Percentiles rank a stretch among this genome's conserved stretches.
These are phyloP conservation scores for Hydrozoanthus gracilis DNA, from an alignment of 92 coral and sea anemone species.

Conservation along the genomic window DNA sequence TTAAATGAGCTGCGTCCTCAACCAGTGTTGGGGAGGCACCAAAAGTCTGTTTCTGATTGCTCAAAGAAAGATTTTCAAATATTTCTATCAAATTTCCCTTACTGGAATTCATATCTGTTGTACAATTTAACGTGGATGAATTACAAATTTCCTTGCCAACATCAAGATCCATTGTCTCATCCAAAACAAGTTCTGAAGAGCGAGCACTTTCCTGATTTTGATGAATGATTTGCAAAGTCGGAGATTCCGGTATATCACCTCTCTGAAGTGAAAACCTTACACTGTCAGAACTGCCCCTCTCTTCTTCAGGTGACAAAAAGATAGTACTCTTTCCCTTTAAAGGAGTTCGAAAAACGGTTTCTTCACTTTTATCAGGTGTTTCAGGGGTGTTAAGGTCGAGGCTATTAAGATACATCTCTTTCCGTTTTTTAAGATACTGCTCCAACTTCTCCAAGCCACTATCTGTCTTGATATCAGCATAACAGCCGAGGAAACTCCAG, in stretches of 20 bases:
- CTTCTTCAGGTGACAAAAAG: slow-evolving; percentile 19
- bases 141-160: not conserved
- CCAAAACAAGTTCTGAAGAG: not conserved
- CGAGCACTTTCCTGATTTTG: not conserved
- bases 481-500: slow-evolving; percentile 91
- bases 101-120: too few relatives aligned
- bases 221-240: slow-evolving; percentile 13
- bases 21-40: not conserved
- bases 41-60: not conserved
- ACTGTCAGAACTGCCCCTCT: not conserved
- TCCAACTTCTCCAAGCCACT: slow-evolving; percentile 82
- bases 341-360: slow-evolving; percentile 46
- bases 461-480: slow-evolving; percentile 75
- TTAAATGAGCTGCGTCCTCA: not conserved
- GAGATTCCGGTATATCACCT: slow-evolving; percentile 17
- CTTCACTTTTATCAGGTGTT: not conserved
- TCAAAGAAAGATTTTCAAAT: slow-evolving; percentile 22
- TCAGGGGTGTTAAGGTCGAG: not conserved
- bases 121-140: not conserved
- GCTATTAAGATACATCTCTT: slow-evolving; percentile 15
- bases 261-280: not conserved
- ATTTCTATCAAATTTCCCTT: not conserved
- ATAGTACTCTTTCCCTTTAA: slow-evolving; percentile 51
- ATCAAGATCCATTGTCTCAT: not conserved
- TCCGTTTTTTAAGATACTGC: slow-evolving; percentile 66